Percentiles rank a stretch among this genome's conserved stretches.
Conservation (phyloP, 1,140 invertebrate genomes). For the Dinothrombium tinctorium region DNA sequence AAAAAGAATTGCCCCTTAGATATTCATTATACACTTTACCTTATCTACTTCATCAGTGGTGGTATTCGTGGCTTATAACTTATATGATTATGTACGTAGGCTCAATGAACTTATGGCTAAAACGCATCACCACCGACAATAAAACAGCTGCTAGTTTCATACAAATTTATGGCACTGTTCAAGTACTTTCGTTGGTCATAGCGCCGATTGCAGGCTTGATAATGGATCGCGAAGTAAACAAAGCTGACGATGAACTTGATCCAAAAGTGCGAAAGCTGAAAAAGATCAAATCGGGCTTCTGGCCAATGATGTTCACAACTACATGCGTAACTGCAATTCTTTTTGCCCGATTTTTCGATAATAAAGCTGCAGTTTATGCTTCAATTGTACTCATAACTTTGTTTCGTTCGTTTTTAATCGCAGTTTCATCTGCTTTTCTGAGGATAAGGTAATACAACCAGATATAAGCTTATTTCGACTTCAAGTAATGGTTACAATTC, state of each 20-base stretch:
- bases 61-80: slow-evolving; percentile 16
- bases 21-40: slow-evolving; percentile 10
- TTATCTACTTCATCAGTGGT: slow-evolving; percentile 14
- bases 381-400: slow-evolving; percentile 15
- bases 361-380: slow-evolving; percentile 10
- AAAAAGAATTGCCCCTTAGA: slow-evolving; percentile 5
- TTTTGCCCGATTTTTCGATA: slow-evolving; percentile 15
- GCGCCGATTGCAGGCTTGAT: slow-evolving; percentile 13
- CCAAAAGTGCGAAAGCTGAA: slow-evolving; percentile 11
- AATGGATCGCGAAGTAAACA: slow-evolving; percentile 13
- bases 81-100: slow-evolving; percentile 16
- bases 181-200: slow-evolving; percentile 13
- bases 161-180: slow-evolving; percentile 13
- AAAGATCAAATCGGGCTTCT: slow-evolving; percentile 13
- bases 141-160: slow-evolving; percentile 8
- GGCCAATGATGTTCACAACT: slow-evolving; percentile 15
- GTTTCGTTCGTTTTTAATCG: slow-evolving; percentile 14
- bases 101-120: slow-evolving; percentile 13
- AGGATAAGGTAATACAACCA: slow-evolving; percentile 12
- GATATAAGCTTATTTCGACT: not conserved
- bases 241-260: slow-evolving; percentile 10
- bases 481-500: not conserved
- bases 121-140: slow-evolving; percentile 8
- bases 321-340: slow-evolving; percentile 8
- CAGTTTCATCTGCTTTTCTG: slow-evolving; percentile 15